Conservation (phyloP, 1,140 invertebrate species). For the Maconellicoccus hirsutus region DNA sequence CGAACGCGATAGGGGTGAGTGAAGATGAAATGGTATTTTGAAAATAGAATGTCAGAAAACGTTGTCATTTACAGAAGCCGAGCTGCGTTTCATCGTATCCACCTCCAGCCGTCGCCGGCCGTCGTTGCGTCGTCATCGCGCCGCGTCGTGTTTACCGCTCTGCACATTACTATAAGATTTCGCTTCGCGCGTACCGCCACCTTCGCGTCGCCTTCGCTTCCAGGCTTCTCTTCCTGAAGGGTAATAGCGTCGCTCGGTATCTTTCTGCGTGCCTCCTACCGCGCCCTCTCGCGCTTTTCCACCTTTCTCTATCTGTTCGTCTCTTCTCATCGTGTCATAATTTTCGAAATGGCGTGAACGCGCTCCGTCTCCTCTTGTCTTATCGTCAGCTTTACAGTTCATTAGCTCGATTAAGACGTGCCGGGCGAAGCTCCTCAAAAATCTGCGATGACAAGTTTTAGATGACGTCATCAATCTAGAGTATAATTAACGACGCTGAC, state of each 20-base stretch:
- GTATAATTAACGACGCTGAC: slow-evolving; percentile 1
- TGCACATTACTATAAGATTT: too few relatives aligned
- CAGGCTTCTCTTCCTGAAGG: too few relatives aligned
- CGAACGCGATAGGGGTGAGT: slow-evolving; percentile 10
- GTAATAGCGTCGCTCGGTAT: neutral
- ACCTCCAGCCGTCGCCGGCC: neutral
- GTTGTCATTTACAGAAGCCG: slow-evolving; percentile 21
- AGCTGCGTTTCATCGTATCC: neutral
- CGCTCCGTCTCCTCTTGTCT: neutral
- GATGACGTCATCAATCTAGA: slow-evolving; percentile 18
- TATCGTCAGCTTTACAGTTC: slow-evolving; percentile 18
- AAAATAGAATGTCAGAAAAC: slow-evolving; percentile 15
- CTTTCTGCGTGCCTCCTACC: neutral
- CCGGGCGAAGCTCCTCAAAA: neutral
- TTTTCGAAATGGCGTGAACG: neutral
- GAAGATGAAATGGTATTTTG: slow-evolving; percentile 19
- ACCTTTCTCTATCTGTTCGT: neutral
- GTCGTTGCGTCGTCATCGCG: too few relatives aligned
- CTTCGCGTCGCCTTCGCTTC: too few relatives aligned
- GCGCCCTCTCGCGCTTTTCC: too few relatives aligned
- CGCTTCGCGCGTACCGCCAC: too few relatives aligned
- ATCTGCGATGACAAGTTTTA: slow-evolving; percentile 6
- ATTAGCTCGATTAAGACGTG: slow-evolving; percentile 18
- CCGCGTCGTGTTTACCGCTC: too few relatives aligned
- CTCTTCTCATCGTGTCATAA: slow-evolving; percentile 1